A percentile compares a stretch with the other conserved stretches of the same genome.
phyloP scores from a whole-genome alignment of 2,797 vertebrate genomes.

The Echeneis naucrates region DNA sequence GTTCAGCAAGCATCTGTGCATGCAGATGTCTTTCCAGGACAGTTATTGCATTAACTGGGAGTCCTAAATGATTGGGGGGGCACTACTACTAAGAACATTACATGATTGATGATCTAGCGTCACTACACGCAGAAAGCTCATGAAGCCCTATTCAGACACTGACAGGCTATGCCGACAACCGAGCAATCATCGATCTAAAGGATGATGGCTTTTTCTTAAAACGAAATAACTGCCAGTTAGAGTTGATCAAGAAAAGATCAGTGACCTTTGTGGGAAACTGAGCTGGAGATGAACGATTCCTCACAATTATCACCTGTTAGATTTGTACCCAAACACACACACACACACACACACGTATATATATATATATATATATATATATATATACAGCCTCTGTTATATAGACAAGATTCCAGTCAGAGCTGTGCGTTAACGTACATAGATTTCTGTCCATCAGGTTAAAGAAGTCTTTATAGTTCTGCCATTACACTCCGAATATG shows the following conservation, averaged over 20 bases:
- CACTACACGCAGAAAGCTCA: constrained; percentile 2
- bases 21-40: background rate
- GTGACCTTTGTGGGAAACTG: too few relatives aligned
- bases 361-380: too few relatives aligned
- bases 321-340: too few relatives aligned
- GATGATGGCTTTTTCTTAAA: constrained; percentile 51
- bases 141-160: too few relatives aligned
- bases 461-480: constrained; percentile 2
- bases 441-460: constrained; percentile 24
- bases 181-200: too few relatives aligned
- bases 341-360: too few relatives aligned
- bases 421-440: background rate
- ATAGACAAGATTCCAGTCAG: constrained; percentile 6
- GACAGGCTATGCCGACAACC: too few relatives aligned
- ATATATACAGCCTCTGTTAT: constrained; percentile 16
- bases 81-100: constrained; percentile 27
- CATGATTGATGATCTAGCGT: background rate
- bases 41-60: constrained; percentile 1
- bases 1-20: constrained; percentile 6
- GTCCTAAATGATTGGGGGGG: background rate
- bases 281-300: background rate
- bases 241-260: constrained; percentile 43
- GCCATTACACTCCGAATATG: background rate
- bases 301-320: background rate
- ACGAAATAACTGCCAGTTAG: constrained; percentile 44